Percentiles rank a stretch among this genome's conserved stretches.
Evolutionary conservation across 2,888 invertebrate genomes (phyloP).

Genomic region (Euplexia lucipara): DNA sequence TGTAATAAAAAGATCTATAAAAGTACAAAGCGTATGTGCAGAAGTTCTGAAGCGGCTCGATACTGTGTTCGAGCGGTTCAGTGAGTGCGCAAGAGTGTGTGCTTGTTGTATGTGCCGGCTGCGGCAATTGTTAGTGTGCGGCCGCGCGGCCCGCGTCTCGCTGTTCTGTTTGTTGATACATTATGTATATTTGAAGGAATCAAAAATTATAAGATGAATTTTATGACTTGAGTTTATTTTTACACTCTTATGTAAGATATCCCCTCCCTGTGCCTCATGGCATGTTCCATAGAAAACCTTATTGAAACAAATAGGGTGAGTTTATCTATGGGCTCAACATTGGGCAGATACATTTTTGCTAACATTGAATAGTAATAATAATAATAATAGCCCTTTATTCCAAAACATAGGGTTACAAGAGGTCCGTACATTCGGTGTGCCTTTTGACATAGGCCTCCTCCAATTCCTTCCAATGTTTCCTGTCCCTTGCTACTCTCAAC

Average conservation of each 20-base stretch:
- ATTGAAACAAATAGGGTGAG: not conserved
- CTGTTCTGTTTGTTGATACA: slow-evolving; percentile 91
- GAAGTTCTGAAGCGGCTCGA: slow-evolving; percentile 86
- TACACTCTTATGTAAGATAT: not conserved
- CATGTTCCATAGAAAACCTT: not conserved
- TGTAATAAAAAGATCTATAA: slow-evolving; percentile 65
- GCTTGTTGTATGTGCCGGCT: slow-evolving; percentile 62
- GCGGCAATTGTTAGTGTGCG: slow-evolving; percentile 67
- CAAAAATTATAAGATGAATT: slow-evolving; percentile 91
- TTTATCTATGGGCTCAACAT: not conserved
- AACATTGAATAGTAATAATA: not conserved
- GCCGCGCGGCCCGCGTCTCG: slow-evolving; percentile 84
- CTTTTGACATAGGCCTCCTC: too few species aligned
- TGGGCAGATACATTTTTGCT: not conserved
- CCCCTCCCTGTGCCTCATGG: not conserved
- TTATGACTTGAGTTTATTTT: slow-evolving; percentile 69
- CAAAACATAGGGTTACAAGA: too few species aligned
- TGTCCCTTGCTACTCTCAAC: too few species aligned
- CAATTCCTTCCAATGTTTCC: too few species aligned
- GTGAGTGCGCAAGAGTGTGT: slow-evolving; percentile 67
- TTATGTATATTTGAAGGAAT: slow-evolving; percentile 91
- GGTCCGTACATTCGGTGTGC: too few species aligned
- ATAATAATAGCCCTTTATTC: too few species aligned
- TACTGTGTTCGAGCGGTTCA: slow-evolving; percentile 73
- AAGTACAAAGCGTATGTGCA: slow-evolving; percentile 90